phyloP scores from a whole-genome alignment of 2,113 vertebrate genomes.

The Corythornis vintsioides region DNA sequence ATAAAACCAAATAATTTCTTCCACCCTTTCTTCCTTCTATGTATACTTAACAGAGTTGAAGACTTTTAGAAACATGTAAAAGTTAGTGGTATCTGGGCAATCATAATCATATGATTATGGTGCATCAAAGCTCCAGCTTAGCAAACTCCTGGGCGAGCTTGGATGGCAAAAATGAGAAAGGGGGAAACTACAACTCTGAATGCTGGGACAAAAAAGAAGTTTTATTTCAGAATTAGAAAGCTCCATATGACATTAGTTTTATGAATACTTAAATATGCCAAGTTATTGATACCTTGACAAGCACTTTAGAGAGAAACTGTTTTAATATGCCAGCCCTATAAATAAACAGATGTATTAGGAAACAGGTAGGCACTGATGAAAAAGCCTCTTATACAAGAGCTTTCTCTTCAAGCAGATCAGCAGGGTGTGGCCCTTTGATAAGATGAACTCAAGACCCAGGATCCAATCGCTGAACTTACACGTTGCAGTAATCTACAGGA shows the following conservation, averaged over 20 bases:
- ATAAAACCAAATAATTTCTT: background rate
- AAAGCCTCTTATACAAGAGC: background rate
- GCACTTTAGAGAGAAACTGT: background rate
- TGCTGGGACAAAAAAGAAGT: background rate
- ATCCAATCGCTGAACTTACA: background rate
- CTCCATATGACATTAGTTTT: background rate
- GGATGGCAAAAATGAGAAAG: background rate
- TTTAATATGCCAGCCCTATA: background rate
- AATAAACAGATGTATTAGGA: constrained; percentile 10
- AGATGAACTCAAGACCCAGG: background rate
- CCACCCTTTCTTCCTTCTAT: background rate
- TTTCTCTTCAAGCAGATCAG: background rate
- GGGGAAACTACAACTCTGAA: background rate
- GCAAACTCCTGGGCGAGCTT: background rate
- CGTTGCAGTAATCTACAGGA: background rate
- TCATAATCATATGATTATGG: background rate
- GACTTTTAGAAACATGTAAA: background rate
- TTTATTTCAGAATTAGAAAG: background rate
- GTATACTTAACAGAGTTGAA: background rate
- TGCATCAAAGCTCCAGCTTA: background rate
- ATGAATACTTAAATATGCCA: background rate
- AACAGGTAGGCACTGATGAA: background rate
- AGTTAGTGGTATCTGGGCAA: background rate
- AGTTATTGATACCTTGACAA: background rate
- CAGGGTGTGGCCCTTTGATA: background rate